Evolutionary conservation across 35 echinoderm and acorn worm genomes (phyloP).

Genomic region (Amphiura filiformis): DNA sequence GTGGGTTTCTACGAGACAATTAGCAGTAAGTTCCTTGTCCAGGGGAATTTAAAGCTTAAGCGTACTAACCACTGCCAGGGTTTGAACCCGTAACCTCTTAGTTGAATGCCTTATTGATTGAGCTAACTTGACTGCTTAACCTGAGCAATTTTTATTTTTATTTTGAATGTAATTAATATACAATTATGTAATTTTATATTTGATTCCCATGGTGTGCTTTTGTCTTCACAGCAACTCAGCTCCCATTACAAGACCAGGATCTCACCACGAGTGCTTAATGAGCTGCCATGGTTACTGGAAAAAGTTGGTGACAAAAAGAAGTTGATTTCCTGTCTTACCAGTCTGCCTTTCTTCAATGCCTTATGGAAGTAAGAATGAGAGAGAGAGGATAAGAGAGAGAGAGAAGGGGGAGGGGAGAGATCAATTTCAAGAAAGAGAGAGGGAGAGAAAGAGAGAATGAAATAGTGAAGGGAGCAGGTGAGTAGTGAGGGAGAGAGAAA

Average conservation of each 20-base stretch:
- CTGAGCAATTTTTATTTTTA: no score
- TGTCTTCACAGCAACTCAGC: slow-evolving; percentile 40
- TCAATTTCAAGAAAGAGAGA: not conserved
- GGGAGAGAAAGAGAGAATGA: not conserved
- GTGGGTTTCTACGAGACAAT: no score
- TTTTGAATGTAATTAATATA: no score
- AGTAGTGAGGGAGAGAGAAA: not conserved
- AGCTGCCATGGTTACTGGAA: slow-evolving; percentile 71
- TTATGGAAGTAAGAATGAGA: slow-evolving; percentile 49
- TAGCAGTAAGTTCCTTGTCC: no score
- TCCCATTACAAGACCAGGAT: slow-evolving; percentile 30
- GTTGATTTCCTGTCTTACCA: slow-evolving; percentile 45
- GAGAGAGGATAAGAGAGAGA: not conserved
- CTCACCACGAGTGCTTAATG: slow-evolving; percentile 36
- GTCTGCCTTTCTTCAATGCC: slow-evolving; percentile 46
- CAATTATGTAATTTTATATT: no score
- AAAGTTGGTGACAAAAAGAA: slow-evolving; percentile 21
- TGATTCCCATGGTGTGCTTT: no score
- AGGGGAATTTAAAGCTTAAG: no score
- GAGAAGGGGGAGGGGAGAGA: not conserved
- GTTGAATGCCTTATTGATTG: no score
- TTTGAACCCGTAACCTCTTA: no score
- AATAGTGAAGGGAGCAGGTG: no score
- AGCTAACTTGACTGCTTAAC: no score
- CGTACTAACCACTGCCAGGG: no score